phyloP scores from a whole-genome alignment of 92 coral and sea anemone species.

The Meandrina meandrites region DNA sequence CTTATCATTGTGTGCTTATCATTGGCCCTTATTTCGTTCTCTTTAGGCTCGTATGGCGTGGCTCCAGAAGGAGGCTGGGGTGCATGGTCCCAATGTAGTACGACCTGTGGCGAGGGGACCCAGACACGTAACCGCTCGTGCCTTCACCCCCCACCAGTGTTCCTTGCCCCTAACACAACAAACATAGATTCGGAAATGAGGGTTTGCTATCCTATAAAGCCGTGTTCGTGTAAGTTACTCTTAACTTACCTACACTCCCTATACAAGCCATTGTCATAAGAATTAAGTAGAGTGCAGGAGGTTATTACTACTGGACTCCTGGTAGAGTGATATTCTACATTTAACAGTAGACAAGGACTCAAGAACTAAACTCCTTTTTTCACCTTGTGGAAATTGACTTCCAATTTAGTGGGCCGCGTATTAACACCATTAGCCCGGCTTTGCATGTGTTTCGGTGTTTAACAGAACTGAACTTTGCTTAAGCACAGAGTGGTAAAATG shows the following conservation, averaged over 20 bases:
- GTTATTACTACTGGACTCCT: no score
- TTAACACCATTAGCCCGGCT: no score
- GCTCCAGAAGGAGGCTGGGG: slow-evolving; percentile 27
- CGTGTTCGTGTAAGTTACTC: slow-evolving; percentile 12
- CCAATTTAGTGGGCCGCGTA: no score
- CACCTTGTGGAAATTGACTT: no score
- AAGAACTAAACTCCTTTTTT: no score
- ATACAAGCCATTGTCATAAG: not conserved
- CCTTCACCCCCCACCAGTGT: slow-evolving; percentile 9
- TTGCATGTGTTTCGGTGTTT: no score
- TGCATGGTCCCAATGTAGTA: slow-evolving; percentile 34
- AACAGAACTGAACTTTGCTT: no score
- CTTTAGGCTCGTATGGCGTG: not conserved
- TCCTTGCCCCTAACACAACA: not conserved
- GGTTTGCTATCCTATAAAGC: not conserved
- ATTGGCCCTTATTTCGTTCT: not conserved
- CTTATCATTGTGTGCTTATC: no score
- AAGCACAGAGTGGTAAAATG: no score
- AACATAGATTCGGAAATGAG: slow-evolving; percentile 8
- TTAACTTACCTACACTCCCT: not conserved
- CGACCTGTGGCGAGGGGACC: slow-evolving; percentile 17
- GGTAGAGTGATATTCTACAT: no score
- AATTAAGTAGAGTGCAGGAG: no score
- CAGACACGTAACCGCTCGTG: slow-evolving; percentile 31
- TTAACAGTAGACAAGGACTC: no score